A percentile compares a stretch with the other conserved stretches of the same genome.
Conservation (phyloP, 2,113 vertebrate species). For the Hyperoodon ampullatus region DNA sequence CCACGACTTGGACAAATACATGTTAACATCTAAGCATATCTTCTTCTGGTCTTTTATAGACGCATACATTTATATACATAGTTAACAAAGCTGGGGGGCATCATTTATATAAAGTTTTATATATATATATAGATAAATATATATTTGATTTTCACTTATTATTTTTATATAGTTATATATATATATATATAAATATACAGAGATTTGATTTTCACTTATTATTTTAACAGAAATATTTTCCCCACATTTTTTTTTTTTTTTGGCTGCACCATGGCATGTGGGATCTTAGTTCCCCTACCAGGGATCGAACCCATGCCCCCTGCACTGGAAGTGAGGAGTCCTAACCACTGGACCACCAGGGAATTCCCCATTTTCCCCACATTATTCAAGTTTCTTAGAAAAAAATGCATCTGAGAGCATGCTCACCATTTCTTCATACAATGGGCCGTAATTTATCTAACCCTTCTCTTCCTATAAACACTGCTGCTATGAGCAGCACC, state of each 20-base stretch:
- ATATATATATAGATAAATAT: neutral
- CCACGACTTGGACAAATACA: neutral
- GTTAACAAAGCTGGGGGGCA: neutral
- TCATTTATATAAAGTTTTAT: neutral
- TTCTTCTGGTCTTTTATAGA: neutral
- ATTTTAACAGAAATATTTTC: neutral
- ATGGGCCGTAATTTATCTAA: neutral
- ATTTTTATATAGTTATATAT: neutral
- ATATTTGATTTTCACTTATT: neutral
- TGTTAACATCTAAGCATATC: neutral
- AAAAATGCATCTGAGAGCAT: neutral
- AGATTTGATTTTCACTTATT: neutral
- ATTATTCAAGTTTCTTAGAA: neutral
- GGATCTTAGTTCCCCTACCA: neutral
- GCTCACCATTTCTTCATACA: neutral
- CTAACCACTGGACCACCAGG: neutral
- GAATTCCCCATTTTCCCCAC: neutral
- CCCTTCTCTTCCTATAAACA: neutral
- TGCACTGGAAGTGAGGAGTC: neutral
- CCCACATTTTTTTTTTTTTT: neutral
- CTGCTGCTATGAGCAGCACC: neutral
- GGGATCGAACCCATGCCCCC: neutral
- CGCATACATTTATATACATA: neutral
- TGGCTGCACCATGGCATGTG: neutral
- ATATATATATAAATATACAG: neutral